These are phyloP conservation scores for Isaurus tuberculatus DNA, from an alignment of 92 coral and sea anemone genomes.

Conservation along the genomic window DNA sequence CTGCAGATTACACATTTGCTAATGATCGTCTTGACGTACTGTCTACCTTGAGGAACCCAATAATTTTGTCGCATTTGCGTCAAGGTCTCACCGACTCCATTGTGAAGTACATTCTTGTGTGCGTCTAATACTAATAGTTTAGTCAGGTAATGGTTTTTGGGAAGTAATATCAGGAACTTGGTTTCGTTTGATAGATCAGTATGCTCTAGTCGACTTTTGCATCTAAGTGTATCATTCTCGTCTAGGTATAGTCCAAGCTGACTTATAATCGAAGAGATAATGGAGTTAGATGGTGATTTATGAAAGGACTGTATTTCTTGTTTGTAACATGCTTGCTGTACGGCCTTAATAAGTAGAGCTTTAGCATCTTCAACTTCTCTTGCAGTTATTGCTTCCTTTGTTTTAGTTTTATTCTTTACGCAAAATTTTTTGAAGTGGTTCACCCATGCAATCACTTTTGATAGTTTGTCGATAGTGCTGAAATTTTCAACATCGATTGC, in stretches of 20 bases:
- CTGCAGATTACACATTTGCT: slow-evolving; percentile 61
- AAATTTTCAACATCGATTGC: slow-evolving; percentile 14
- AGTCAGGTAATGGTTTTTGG: slow-evolving; percentile 38
- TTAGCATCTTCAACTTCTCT: slow-evolving; percentile 9
- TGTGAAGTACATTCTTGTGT: slow-evolving; percentile 48
- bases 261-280: slow-evolving; percentile 18
- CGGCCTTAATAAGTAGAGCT: background rate
- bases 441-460: slow-evolving; percentile 17
- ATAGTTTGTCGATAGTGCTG: slow-evolving; percentile 14
- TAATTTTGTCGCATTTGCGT: slow-evolving; percentile 50
- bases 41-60: slow-evolving; percentile 57
- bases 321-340: background rate
- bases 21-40: slow-evolving; percentile 47
- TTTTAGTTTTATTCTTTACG: background rate
- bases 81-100: slow-evolving; percentile 61
- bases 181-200: background rate
- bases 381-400: background rate
- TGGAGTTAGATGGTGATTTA: background rate
- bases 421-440: background rate
- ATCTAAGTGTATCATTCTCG: slow-evolving; percentile 33
- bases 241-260: slow-evolving; percentile 44
- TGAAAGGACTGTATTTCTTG: slow-evolving; percentile 37
- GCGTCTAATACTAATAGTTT: slow-evolving; percentile 39
- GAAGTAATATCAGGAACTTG: slow-evolving; percentile 42
- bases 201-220: slow-evolving; percentile 29